phyloP scores from a whole-genome alignment of 2,113 vertebrate species.

The Saguinus imperator region DNA sequence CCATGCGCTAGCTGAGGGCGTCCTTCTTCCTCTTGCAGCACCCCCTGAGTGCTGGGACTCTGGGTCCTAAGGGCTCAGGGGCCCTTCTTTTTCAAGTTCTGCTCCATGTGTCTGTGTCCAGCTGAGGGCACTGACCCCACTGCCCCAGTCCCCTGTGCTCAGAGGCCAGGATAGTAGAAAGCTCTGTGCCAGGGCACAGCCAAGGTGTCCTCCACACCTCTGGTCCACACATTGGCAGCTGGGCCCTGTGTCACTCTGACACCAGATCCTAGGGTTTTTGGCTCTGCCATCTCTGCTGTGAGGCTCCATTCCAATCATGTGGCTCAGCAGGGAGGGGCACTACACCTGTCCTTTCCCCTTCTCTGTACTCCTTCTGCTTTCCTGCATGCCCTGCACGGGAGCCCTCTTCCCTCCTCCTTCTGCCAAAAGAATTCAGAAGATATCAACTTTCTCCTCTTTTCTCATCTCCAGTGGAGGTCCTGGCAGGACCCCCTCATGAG shows the following conservation, averaged over 20 bases:
- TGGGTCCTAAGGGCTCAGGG: background rate
- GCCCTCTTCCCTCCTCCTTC: background rate
- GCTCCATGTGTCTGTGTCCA: background rate
- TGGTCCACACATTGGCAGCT: too few species aligned
- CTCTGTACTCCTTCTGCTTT: background rate
- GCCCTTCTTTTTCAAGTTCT: too few species aligned
- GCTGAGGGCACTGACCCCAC: background rate
- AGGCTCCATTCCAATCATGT: background rate
- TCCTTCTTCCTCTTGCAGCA: too few species aligned
- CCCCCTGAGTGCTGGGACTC: background rate
- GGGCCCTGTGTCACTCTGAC: background rate
- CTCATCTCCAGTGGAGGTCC: background rate
- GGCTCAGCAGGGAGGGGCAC: background rate
- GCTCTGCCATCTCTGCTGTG: background rate
- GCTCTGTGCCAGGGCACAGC: background rate
- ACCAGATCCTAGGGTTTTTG: background rate
- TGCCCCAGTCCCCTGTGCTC: background rate
- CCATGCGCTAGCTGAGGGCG: background rate
- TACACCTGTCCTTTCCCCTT: background rate
- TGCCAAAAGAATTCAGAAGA: background rate
- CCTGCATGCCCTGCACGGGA: fast-evolving
- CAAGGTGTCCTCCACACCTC: background rate
- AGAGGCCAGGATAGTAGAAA: background rate
- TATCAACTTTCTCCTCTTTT: background rate
- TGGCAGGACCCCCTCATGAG: background rate